phyloP scores from a whole-genome alignment of 2,113 vertebrate genomes.

The Rafetus swinhoei region DNA sequence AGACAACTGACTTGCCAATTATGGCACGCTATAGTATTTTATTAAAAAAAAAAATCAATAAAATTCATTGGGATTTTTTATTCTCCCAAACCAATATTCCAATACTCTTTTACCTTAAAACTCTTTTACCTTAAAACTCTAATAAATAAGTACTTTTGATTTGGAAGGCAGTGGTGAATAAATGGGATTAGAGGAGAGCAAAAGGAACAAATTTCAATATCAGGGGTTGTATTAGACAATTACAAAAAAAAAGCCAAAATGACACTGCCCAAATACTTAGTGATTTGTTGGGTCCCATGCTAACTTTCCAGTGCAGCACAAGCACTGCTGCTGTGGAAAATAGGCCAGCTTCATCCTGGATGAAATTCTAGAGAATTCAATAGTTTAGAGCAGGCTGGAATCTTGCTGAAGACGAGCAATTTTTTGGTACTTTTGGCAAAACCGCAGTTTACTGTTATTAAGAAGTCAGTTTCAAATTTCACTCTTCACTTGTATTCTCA shows the following conservation, averaged over 20 bases:
- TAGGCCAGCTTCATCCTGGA: background rate
- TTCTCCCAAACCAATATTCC: background rate
- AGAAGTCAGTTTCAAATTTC: background rate
- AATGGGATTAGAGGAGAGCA: accelerated
- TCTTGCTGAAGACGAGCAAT: background rate
- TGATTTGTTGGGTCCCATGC: background rate
- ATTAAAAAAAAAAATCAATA: background rate
- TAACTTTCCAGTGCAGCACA: background rate
- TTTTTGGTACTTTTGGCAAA: background rate
- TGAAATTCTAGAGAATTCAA: background rate
- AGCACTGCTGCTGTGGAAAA: background rate
- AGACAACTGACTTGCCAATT: background rate
- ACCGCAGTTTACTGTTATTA: constrained; percentile 3
- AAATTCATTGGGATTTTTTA: background rate
- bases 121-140: background rate
- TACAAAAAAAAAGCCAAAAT: background rate
- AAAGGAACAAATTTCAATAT: background rate
- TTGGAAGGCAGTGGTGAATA: background rate
- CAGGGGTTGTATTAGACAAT: background rate
- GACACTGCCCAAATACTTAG: background rate
- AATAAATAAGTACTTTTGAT: background rate
- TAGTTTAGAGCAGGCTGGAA: background rate
- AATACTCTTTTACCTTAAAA: background rate
- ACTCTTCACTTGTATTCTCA: background rate
- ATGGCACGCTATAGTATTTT: background rate